Base-by-base conservation (phyloP, 2,888 invertebrate genomes). In the Thecophora atra region DNA sequence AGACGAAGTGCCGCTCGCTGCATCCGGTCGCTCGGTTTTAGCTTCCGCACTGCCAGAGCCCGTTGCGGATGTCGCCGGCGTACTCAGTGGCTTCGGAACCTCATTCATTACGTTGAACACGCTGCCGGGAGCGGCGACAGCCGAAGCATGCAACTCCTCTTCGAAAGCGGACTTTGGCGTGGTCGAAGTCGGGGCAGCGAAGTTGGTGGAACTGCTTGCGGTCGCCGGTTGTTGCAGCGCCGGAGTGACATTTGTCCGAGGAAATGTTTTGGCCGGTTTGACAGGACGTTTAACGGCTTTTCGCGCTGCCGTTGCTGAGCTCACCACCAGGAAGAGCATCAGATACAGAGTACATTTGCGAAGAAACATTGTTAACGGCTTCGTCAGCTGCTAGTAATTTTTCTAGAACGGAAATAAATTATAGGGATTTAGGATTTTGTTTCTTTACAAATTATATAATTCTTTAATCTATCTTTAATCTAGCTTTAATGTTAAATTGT, bases 261-360 rank as follows among this genome's bases (percentile, higher is more conserved):
- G 84, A 83, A 84, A 84, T 77, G 85, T 85, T 81, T 84, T 80
- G 74, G 84, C 84, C 77, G 84, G 84, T 79, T 82, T 82, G 75
- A 84, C 84, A 77, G 84, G 84, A 79, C 84, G 83, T 76, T 84
- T 84, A 47, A 37, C 37, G 71, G 80, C 83, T 79, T 85, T 85
- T 76, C 85, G 84, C 74, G 84, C 84, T 73, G 84, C 84, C 72
- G 80, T 78, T 76, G 81, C 83, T 75, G 81, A 80, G 79, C 84
- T 83, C 74, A 83, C 80, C 77, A 85, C 80, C 77, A 85, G 77
- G 74, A 84, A 82, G 76, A 85, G 77, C 79, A 85, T 79, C 70
- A 85, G 76, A 75, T 80, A 80, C 62, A 84, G 75, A 70, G 82
- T 79, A 80, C 82, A 83, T 72, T 82, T 84, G 71, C 81, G 83